Evolutionary conservation across 2,113 vertebrate genomes (phyloP), one percentile per base, ranked within the genome.

Genomic region (Scomber colias): DNA sequence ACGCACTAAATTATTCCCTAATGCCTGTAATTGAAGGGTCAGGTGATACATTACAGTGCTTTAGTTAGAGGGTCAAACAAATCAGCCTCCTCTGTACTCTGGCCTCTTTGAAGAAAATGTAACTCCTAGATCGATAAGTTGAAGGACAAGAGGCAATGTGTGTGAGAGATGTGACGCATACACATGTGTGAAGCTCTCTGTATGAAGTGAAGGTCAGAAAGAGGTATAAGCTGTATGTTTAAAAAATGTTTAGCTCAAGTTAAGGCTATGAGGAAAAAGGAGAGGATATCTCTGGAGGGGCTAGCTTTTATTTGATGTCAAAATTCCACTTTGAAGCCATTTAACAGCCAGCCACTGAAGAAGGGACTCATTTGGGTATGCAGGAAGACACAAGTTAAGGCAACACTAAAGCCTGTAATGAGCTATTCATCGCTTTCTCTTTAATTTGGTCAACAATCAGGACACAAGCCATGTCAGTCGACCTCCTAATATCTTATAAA

Each of bases 81-180:
- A 45, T 81, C 61, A 63, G 49, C 59, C 71, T 45, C 19, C 7
- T 49, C 40, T 64, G 57, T 65, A 40, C 69, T 79, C 31, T 54
- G 70, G 64, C 61, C 60, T 30, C 64, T 56, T 67, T 53, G 57
- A 69, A 60, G 75, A 80, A 84, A 77, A 79, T 30, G 54, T 50
- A 51, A 4, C 55, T 73, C 75, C 3, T 4, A 16, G 63, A 83
- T 87, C 79, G 5, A 83, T 83, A 67, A 9, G 40, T 53, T 75
- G 82, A 79, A 83, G 79, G 79, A 60, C 82, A 77, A 24, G 68
- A 8, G 40, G 30, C 73, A 48, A 14, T 61, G 80, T 78, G 56
- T 50, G 60, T 82, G 83, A 59, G 56, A 51, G 70, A 64, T 74
- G 77, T 79, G 81, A 73, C 40, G 63, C 15, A 35, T 2, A 13